Evolutionary conservation across 2,797 vertebrate species (phyloP).

Genomic region (Lemur catta): DNA sequence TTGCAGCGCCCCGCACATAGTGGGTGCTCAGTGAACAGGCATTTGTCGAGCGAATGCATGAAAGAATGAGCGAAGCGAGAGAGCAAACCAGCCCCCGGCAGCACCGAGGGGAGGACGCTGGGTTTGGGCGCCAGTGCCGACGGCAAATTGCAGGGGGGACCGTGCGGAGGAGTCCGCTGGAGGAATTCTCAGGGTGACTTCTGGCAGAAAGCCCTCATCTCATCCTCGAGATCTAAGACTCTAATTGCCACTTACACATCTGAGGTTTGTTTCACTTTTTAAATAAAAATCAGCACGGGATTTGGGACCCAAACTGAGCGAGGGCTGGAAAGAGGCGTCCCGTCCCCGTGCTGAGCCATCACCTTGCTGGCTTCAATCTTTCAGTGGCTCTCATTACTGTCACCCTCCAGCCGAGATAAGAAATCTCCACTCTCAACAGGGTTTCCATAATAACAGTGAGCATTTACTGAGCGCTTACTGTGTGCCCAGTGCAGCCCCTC

Average conservation of each 20-base stretch:
- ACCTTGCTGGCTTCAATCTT: fast-evolving
- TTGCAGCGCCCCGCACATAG: fast-evolving
- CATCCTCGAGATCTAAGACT: constrained; percentile 61
- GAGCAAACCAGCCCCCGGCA: fast-evolving
- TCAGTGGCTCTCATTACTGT: fast-evolving
- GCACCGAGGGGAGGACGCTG: not conserved
- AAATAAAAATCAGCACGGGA: constrained; percentile 27
- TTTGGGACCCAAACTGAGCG: not conserved
- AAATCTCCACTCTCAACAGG: not conserved
- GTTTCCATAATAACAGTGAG: not conserved
- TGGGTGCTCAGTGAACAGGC: not conserved
- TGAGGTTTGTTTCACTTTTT: constrained; percentile 62
- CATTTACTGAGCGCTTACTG: not conserved
- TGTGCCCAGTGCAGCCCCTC: not conserved
- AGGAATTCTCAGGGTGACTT: constrained; percentile 34
- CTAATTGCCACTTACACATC: constrained; percentile 58
- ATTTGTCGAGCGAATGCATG: not conserved
- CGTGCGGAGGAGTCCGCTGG: not conserved
- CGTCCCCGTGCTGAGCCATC: fast-evolving
- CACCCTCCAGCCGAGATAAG: no score
- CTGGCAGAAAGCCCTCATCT: constrained; percentile 36
- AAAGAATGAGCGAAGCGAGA: fast-evolving
- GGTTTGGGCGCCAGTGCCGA: not conserved
- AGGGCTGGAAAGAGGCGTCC: not conserved
- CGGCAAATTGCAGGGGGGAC: not conserved